phyloP scores from a whole-genome alignment of 2,113 vertebrate genomes.

The Cryptoleucopteryx plumbea region DNA sequence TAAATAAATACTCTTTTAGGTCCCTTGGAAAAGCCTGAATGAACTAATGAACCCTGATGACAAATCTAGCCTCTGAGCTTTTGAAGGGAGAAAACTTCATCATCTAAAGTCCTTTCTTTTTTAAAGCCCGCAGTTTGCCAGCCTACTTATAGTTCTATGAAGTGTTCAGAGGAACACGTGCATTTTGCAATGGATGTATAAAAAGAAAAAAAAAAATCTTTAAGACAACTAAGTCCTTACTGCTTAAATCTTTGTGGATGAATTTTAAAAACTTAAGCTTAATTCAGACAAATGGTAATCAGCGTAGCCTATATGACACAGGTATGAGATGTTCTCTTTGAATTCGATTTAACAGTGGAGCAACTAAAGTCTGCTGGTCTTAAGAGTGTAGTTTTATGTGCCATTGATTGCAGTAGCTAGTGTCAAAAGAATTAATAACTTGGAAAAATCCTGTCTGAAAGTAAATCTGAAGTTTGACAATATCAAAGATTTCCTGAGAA shows the following conservation, averaged over 20 bases:
- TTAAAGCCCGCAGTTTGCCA: background rate
- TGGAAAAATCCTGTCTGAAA: background rate
- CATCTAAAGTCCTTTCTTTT: background rate
- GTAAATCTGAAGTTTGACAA: background rate
- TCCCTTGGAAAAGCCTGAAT: background rate
- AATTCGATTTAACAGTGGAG: background rate
- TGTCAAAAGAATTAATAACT: background rate
- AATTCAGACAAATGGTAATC: background rate
- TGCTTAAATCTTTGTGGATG: background rate
- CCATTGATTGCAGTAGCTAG: background rate
- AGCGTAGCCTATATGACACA: background rate
- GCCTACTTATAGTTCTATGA: background rate
- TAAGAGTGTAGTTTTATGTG: background rate
- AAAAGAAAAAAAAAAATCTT: background rate
- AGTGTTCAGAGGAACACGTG: background rate
- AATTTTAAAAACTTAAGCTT: background rate
- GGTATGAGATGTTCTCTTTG: background rate
- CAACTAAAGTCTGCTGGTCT: background rate
- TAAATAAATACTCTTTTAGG: background rate
- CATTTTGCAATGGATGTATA: background rate
- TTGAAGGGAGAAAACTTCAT: background rate
- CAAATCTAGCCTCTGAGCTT: background rate
- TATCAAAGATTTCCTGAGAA: background rate
- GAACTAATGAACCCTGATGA: background rate
- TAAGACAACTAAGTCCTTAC: background rate